phyloP scores from a whole-genome alignment of 2,888 invertebrate species.

The Microctonus hyperodae region DNA sequence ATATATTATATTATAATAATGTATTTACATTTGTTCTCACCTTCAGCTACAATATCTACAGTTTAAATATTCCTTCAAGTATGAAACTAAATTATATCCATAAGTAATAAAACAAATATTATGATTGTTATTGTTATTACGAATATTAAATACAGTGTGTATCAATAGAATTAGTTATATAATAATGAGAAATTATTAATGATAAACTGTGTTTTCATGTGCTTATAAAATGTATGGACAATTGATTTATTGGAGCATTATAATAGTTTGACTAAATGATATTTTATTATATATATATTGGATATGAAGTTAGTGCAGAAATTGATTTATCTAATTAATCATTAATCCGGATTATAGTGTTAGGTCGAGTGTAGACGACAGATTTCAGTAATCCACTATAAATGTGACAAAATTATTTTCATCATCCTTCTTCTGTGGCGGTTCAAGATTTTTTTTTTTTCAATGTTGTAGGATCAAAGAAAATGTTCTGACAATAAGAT shows the following conservation, averaged over 20 bases:
- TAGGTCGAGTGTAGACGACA: neutral
- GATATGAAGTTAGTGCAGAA: neutral
- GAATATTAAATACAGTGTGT: no score
- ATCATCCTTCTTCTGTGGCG: neutral
- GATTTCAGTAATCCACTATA: slow-evolving; percentile 9
- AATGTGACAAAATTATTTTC: slow-evolving; percentile 5
- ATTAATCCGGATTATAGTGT: slow-evolving; percentile 15
- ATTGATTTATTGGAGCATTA: neutral
- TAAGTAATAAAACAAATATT: no score
- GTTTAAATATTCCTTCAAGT: neutral
- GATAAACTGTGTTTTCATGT: no score
- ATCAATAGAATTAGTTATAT: no score
- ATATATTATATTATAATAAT: neutral
- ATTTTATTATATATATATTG: neutral
- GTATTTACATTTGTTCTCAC: neutral
- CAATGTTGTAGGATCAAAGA: neutral
- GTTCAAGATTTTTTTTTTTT: neutral
- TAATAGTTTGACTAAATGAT: neutral
- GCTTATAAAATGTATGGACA: no score
- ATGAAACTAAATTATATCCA: neutral
- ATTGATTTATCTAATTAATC: slow-evolving; percentile 29
- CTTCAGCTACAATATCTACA: neutral
- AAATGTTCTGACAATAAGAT: neutral
- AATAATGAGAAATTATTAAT: no score
- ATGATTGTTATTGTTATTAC: no score